These are phyloP conservation scores for Caprella mutica DNA, from an alignment of 2,888 invertebrate species.

Conservation along the genomic window DNA sequence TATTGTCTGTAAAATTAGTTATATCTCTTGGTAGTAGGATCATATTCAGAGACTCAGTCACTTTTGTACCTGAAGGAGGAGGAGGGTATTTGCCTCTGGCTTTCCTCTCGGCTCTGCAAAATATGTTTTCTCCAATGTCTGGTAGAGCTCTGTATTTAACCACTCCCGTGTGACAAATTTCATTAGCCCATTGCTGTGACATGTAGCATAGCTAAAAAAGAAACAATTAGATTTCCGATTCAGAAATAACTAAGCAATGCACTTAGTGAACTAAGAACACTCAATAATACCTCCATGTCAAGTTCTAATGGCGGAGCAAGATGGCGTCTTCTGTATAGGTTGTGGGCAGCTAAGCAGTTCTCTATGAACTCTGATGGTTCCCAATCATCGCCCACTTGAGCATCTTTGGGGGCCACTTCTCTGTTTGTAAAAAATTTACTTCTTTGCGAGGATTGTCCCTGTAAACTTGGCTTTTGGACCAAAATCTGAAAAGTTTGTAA, in stretches of 20 bases:
- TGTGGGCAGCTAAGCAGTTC: constrained; percentile 70
- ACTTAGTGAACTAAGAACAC: too few species aligned
- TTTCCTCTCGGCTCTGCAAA: constrained; percentile 49
- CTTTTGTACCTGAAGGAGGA: not conserved
- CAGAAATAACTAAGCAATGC: too few species aligned
- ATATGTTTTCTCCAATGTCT: constrained; percentile 67
- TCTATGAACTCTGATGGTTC: constrained; percentile 69
- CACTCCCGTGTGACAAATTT: constrained; percentile 65
- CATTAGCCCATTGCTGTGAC: constrained; percentile 79
- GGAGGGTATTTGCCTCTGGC: not conserved
- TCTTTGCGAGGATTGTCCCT: too few species aligned
- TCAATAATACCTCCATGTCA: constrained; percentile 55
- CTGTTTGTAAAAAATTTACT: too few species aligned
- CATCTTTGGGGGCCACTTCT: too few species aligned
- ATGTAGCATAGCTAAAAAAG: constrained; percentile 56
- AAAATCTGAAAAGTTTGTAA: too few species aligned
- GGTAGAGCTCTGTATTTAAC: constrained; percentile 61
- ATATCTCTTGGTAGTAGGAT: too few species aligned
- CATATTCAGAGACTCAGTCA: too few species aligned
- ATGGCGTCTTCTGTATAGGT: constrained; percentile 65
- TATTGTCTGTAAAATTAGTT: too few species aligned
- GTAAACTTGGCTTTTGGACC: too few species aligned
- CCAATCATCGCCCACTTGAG: too few species aligned
- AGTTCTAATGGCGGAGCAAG: constrained; percentile 59
- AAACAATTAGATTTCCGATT: too few species aligned